Evolutionary conservation across 1,140 invertebrate species (phyloP), one percentile per base, ranked within the genome.

Genomic region (Macrosteles quadrilineatus): DNA sequence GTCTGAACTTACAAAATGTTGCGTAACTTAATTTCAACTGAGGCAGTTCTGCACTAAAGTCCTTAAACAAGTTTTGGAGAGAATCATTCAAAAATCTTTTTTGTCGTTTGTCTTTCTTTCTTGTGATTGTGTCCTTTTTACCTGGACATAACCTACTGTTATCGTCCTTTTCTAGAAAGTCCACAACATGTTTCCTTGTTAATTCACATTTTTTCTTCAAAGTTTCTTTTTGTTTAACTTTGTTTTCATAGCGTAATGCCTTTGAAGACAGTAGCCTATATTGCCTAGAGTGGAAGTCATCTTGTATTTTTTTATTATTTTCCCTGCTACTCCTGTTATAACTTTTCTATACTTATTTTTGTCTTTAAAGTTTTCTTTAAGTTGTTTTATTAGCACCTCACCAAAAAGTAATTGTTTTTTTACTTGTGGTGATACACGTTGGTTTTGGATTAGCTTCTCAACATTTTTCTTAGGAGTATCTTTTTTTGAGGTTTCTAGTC

Each of bases 381-480:
- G 36, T 43, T 43, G 36, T 43, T 43, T 11, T 43, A 43, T 43
- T 9, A 43, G 36, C 17, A 43, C 36, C 17, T 43, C 9, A 9
- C 36, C 36, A 43, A 43, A 43, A 43, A 43, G 36, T 11, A 43
- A 17, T 43, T n/a, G n/a, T n/a, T n/a, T 43, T 43, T 43, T 43
- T 43, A 43, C 36, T 43, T 43, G 36, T 55, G 50, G 50, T 23
- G 50, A 55, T 11, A 55, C 21, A 12, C 50, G 11, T 55, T 55
- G 14, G 50, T 55, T 55, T 11, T 55, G 50, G 11, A 55, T 55
- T 55, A 55, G 14, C 50, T 55, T 55, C 50, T 55, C 50, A 55
- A 55, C 11, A 55, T 55, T 17, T 43, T 43, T 43, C 17, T 9
- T 43, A 11, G 36, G 9, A 43, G 36, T 43, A 17, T 43, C 36